A percentile compares a stretch with the other conserved stretches of the same genome.
Conservation (phyloP, 2,797 vertebrate species). For the Arnoldichthys spilopterus region DNA sequence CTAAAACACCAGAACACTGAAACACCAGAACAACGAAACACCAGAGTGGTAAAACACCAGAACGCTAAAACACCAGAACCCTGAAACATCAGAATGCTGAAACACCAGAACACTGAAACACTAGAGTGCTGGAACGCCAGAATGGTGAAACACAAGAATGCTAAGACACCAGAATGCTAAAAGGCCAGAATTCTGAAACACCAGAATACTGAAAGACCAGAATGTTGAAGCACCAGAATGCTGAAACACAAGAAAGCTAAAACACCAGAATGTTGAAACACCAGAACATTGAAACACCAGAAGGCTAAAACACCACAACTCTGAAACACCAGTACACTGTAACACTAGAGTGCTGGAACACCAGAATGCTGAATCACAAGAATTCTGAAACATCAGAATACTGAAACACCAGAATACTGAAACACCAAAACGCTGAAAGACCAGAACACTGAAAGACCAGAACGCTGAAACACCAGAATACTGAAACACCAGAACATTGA, state of each 20-base stretch:
- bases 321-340: not conserved
- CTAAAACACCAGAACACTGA: not conserved
- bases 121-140: not conserved
- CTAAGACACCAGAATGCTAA: not conserved
- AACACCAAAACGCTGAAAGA: not conserved
- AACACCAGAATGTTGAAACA: not conserved
- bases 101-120: not conserved
- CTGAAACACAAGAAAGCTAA: no score
- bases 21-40: not conserved
- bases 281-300: not conserved
- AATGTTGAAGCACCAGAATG: not conserved
- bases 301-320: not conserved
- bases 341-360: not conserved
- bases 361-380: not conserved
- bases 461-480: not conserved
- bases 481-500: no score
- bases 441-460: not conserved
- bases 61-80: not conserved
- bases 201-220: not conserved
- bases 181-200: not conserved
- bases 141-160: not conserved
- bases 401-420: not conserved
- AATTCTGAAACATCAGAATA: not conserved
- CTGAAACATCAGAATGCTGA: not conserved
- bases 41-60: not conserved